Evolutionary conservation across 2,113 vertebrate genomes (phyloP), one percentile per base, ranked within the genome.

Genomic region (Callionymus lyra): DNA sequence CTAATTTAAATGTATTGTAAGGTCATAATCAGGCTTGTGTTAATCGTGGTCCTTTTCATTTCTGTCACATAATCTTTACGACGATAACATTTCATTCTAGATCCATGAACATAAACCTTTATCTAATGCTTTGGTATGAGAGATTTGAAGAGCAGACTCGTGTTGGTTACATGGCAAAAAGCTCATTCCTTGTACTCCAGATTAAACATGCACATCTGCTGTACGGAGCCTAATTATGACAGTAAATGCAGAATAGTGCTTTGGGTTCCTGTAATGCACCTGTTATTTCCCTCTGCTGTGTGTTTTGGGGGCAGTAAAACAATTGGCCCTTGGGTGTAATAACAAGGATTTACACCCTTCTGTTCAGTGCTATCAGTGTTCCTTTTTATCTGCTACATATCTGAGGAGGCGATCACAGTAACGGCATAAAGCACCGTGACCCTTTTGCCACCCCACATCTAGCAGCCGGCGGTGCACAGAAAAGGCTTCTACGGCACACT

Each of bases 291-390:
- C 32, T 41, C 55, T 12, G 51, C 68, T 54, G 31, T 35, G 38
- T 38, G 58, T 52, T 61, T 49, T 47, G 37, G 36, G 46, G 56
- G 54, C 27, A 34, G 42, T 57, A 59, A 65, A 66, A 44, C 38
- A 50, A 64, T 49, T 63, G 67, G 47, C 47, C 61, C 67, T 65
- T 37, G 32, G 56, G 59, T 51, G 31, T 27, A 27, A 65, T 53
- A 68, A 61, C 65, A 71, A 63, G 68, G 59, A 71, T 69, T 66
- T 69, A 77, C 45, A 52, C 38, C 15, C 27, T 15, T 42, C 56
- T 65, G 62, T 51, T 68, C 38, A 16, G 42, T 31, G 37, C 54
- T 55, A 60, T 72, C 53, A 50, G 44, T 6, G 6, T 27, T 27
- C 17, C 50, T 50, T 65, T 52, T 56, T 32, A 44, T 63, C 60